These are phyloP conservation scores for Zaprionus gabonicus DNA, from an alignment of 1,140 invertebrate species.

Conservation along the genomic window DNA sequence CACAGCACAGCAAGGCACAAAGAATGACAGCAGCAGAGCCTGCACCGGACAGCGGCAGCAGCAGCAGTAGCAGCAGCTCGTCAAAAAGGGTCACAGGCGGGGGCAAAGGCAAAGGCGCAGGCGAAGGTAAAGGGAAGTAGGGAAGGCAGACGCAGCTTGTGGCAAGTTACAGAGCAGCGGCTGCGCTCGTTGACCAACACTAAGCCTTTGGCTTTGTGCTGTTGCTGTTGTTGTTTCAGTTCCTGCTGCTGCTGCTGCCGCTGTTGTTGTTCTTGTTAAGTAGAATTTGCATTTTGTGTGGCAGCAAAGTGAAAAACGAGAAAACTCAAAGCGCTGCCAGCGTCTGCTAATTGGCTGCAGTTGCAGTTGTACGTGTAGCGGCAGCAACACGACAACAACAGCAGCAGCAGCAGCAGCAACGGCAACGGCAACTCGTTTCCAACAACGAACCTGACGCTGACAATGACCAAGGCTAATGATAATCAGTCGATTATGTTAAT, in stretches of 20 bases:
- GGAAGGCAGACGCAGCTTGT: slow-evolving; percentile 25
- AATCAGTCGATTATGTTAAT: slow-evolving; percentile 45
- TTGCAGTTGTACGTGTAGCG: slow-evolving; percentile 8
- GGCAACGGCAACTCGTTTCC: slow-evolving; percentile 4
- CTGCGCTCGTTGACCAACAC: slow-evolving; percentile 29
- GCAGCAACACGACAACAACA: background rate
- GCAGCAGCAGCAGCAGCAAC: background rate
- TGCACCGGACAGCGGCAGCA: slow-evolving; percentile 42
- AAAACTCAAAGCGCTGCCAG: slow-evolving; percentile 41
- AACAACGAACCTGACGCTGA: slow-evolving; percentile 16
- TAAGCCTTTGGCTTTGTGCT: slow-evolving; percentile 14
- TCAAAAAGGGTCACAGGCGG: background rate
- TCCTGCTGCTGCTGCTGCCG: slow-evolving; percentile 11
- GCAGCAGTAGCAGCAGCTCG: slow-evolving; percentile 2
- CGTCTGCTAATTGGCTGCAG: slow-evolving; percentile 47
- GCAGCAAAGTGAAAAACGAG: slow-evolving; percentile 42
- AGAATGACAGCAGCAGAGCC: slow-evolving; percentile 40
- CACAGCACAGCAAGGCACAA: slow-evolving; percentile 8
- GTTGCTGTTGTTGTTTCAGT: slow-evolving; percentile 8
- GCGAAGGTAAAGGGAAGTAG: slow-evolving; percentile 8
- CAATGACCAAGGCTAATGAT: slow-evolving; percentile 49
- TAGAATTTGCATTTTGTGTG: slow-evolving; percentile 45
- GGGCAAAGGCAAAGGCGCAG: background rate
- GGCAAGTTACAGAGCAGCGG: slow-evolving; percentile 22
- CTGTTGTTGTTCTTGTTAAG: slow-evolving; percentile 30